Base-by-base conservation (phyloP, 1,140 invertebrate species). In the Eumaeus atala region DNA sequence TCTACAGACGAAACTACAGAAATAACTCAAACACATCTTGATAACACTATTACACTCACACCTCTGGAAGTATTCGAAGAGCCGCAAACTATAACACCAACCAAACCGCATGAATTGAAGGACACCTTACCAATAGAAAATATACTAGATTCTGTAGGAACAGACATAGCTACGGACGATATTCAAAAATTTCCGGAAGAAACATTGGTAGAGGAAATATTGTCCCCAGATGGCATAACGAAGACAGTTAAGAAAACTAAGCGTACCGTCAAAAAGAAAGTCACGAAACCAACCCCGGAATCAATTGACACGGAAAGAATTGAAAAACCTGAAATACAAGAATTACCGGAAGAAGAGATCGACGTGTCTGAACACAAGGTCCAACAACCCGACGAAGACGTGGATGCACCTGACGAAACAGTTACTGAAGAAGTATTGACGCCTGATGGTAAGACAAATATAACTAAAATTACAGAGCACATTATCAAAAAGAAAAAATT, bases 181-280 rank as follows among this genome's bases (percentile, higher is more conserved):
- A 38, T 49, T 0, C 36, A 55, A 14, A 40, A 40, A 36, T 8
- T 60, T 5, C 48, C 52, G 0, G 33, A 55, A n/a, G 51, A 56
- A 14, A 50, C 34, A 0, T 9, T 34, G 0, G 10, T 38, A 0
- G 47, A 61, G 11, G 48, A 59, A 18, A 44, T 51, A 0, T 2
- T 50, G 28, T 50, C 48, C n/a, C 28, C 48, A 3, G 52, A 54
- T 38, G 81, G 84, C 3, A 73, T 73, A 48, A 76, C 69, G 0
- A 80, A 77, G 63, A 83, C 75, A 51, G 61, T 67, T 9, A 64
- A 67, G 48, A 72, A 77, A 12, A 80, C 88, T 52, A 79, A 88
- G 64, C 59, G 69, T 38, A 54, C 83, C 3, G 84, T 83, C 6
- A 66, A 77, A 38, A 76, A 83, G 50, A 88, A 64, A 83, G 87